Evolutionary conservation across 2,113 vertebrate genomes (phyloP).

Genomic region (Rhinolophus sinicus): DNA sequence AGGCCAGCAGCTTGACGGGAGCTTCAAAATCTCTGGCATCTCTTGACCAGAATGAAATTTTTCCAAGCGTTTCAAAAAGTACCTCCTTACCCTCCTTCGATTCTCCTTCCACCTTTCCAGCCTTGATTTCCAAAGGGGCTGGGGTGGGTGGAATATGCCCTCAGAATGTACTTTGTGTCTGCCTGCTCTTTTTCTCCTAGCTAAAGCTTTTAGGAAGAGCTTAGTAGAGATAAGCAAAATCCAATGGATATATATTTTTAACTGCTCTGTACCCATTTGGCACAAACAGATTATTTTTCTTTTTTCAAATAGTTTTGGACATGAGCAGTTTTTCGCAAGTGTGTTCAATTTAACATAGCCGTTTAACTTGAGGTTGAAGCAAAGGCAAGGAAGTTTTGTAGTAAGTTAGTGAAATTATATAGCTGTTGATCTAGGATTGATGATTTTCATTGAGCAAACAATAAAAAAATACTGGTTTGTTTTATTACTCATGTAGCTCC

Average conservation of each 20-base stretch:
- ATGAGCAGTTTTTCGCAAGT: conserved; percentile 41
- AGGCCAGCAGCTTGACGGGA: conserved; percentile 81
- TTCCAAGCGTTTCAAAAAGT: conserved; percentile 72
- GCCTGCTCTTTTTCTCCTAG: not conserved
- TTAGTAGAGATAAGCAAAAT: conserved; percentile 12
- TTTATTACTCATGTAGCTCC: conserved; percentile 2
- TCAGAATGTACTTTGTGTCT: not conserved
- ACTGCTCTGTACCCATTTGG: not conserved
- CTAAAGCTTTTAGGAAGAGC: not conserved
- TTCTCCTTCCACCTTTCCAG: not conserved
- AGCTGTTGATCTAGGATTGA: not conserved
- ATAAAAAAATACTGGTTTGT: not conserved
- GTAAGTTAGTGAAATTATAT: not conserved
- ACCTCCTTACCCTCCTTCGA: conserved; percentile 39
- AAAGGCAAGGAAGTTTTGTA: conserved; percentile 43
- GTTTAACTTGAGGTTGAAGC: conserved; percentile 34
- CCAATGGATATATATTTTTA: not conserved
- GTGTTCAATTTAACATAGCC: conserved; percentile 43
- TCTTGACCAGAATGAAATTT: conserved; percentile 72
- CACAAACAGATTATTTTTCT: conserved; percentile 17
- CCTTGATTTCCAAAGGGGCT: not conserved
- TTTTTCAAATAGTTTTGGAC: conserved; percentile 16
- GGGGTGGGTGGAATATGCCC: not conserved
- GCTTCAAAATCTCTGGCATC: conserved; percentile 85
- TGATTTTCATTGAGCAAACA: conserved; percentile 15